These are phyloP conservation scores for Porphyrio hochstetteri DNA, from an alignment of 2,113 vertebrate genomes.

Conservation along the genomic window DNA sequence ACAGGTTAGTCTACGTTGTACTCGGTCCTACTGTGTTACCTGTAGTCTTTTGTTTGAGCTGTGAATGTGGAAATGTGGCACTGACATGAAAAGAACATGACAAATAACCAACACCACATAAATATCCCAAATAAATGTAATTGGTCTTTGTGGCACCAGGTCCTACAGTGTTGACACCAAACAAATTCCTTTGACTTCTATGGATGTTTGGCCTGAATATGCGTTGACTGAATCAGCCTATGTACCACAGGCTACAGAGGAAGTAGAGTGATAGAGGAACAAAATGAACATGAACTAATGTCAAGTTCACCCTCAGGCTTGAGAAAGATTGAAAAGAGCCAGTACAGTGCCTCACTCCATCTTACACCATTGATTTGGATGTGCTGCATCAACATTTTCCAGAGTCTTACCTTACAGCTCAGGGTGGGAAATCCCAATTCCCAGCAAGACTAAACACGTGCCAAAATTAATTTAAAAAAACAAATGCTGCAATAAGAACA, in stretches of 20 bases:
- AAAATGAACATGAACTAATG: neutral
- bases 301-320: neutral
- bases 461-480: constrained; percentile 1
- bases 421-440: neutral
- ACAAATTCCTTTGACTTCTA: neutral
- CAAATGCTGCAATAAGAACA: neutral
- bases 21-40: neutral
- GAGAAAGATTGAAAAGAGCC: neutral
- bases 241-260: neutral
- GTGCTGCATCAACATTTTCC: neutral
- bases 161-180: neutral
- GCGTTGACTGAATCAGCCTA: neutral
- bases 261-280: neutral
- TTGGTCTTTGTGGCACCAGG: neutral
- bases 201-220: neutral
- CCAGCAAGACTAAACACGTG: constrained; percentile 49
- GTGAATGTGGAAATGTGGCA: neutral
- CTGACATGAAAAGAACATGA: neutral
- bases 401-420: neutral
- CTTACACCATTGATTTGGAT: neutral
- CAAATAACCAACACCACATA: neutral
- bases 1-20: neutral
- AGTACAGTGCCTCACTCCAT: neutral
- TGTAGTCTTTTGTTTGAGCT: neutral
- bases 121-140: neutral